A percentile compares a stretch with the other conserved stretches of the same genome.
phyloP scores from a whole-genome alignment of 1,140 invertebrate species.

The Helicoverpa zea region DNA sequence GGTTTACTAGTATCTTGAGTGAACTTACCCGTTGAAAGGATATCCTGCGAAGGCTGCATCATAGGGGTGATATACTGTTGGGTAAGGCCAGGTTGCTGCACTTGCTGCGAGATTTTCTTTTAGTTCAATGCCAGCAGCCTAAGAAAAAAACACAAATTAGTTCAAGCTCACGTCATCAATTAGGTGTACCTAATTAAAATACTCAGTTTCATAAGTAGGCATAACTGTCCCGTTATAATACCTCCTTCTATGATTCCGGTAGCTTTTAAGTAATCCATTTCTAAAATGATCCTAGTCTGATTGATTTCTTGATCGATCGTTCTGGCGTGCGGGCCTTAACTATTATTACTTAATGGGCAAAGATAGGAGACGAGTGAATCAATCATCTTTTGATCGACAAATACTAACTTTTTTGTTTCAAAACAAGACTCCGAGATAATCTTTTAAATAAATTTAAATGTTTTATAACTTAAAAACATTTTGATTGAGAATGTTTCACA shows the following conservation, averaged over 20 bases:
- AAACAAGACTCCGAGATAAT: constrained; percentile 54
- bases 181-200: constrained; percentile 45
- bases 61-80: constrained; percentile 96
- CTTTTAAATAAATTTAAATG: constrained; percentile 56
- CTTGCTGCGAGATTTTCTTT: constrained; percentile 95
- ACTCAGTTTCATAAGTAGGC: background rate
- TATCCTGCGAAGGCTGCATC: constrained; percentile 95
- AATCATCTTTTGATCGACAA: constrained; percentile 78
- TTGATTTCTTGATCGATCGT: constrained; percentile 83
- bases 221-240: constrained; percentile 43
- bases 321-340: constrained; percentile 71
- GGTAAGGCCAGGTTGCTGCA: constrained; percentile 94
- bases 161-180: background rate
- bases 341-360: constrained; percentile 83
- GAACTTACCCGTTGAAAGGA: constrained; percentile 96
- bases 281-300: constrained; percentile 70
- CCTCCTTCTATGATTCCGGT: constrained; percentile 69
- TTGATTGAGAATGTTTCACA: constrained; percentile 10
- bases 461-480: constrained; percentile 11
- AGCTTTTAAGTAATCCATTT: constrained; percentile 80
- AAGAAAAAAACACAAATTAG: constrained; percentile 61
- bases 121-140: constrained; percentile 93
- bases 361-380: constrained; percentile 75
- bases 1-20: background rate
- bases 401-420: constrained; percentile 61